Base-by-base conservation (phyloP, 2,888 invertebrate species). In the Xestia xanthographa region DNA sequence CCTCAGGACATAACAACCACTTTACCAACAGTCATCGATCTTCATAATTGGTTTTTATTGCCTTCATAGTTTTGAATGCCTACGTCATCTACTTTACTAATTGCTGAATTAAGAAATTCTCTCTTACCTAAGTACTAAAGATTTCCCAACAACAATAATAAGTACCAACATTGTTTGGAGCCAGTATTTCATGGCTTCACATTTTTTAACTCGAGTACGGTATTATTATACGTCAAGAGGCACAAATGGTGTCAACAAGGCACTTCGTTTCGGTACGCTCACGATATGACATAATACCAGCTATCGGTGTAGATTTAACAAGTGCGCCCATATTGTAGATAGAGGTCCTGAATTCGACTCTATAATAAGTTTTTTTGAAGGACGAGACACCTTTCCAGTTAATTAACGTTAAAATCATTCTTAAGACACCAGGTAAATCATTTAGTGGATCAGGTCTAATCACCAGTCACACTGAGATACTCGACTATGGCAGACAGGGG, bases 241-340 rank as follows among this genome's bases (percentile, higher is more conserved):
- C 62, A 62, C 68, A 77, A 85, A 82, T 72, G 85, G 72, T 82
- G 82, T 82, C 82, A 82, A 82, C 82, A 82, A 72, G 71, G 67
- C 34, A 58, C 82, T 82, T 82, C 69, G 77, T 85, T 75, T 69
- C 48, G 43, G 71, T 62, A 56, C 29, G 56, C 29, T 50, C n/a
- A 48, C 20, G 12, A 60, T 84, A 48, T 56, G 26, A 62, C 63
- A 67, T 56, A 66, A 71, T 63, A 63, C 63, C 41, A 34, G 60
- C 9, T 41, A 66, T 45, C 29, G 43, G 9, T 50, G 56, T 48
- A 63, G 12, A 66, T 50, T 69, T 20, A 66, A 50, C 56, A 60
- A 60, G 53, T 34, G 65, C 1, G 41, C 34, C 43, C 63, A 17
- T 38, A 63, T 34, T 20, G 22, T 43, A n/a, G 20, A 48, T n/a